phyloP scores from a whole-genome alignment of 2,113 vertebrate genomes.

The Ascaphus truei region DNA sequence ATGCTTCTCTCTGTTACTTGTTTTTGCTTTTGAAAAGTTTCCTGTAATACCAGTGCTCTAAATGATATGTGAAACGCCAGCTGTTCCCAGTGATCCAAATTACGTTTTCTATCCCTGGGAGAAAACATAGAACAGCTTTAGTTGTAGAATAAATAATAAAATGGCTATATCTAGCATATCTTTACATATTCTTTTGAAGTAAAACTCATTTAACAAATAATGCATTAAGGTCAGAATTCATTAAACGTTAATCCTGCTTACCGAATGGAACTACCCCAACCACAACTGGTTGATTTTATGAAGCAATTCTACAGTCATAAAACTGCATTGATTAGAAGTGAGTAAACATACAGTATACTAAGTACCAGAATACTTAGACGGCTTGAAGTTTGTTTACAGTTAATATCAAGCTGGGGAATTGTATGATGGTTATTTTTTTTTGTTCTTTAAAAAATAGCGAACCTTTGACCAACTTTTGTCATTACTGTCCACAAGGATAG shows the following conservation, averaged over 20 bases:
- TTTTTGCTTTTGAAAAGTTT: conserved; percentile 36
- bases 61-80: conserved; percentile 34
- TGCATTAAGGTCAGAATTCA: conserved; percentile 28
- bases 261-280: conserved; percentile 8
- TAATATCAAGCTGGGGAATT: too few relatives aligned
- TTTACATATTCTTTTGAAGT: conserved; percentile 34
- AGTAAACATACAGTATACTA: background rate
- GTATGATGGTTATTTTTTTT: too few relatives aligned
- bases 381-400: too few relatives aligned
- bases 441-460: too few relatives aligned
- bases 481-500: too few relatives aligned
- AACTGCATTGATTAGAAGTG: background rate
- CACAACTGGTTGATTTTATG: conserved; percentile 27
- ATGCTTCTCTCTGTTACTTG: conserved; percentile 26
- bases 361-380: background rate
- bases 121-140: conserved; percentile 23
- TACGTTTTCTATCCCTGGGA: conserved; percentile 37
- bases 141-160: conserved; percentile 20
- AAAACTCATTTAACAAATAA: conserved; percentile 29
- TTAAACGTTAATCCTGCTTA: conserved; percentile 22
- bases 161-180: conserved; percentile 31
- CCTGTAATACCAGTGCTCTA: conserved; percentile 33
- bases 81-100: conserved; percentile 36
- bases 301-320: conserved; percentile 23
- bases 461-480: too few relatives aligned